Conservation (phyloP, 2,797 vertebrate species). For the Darevskia nairensis region DNA sequence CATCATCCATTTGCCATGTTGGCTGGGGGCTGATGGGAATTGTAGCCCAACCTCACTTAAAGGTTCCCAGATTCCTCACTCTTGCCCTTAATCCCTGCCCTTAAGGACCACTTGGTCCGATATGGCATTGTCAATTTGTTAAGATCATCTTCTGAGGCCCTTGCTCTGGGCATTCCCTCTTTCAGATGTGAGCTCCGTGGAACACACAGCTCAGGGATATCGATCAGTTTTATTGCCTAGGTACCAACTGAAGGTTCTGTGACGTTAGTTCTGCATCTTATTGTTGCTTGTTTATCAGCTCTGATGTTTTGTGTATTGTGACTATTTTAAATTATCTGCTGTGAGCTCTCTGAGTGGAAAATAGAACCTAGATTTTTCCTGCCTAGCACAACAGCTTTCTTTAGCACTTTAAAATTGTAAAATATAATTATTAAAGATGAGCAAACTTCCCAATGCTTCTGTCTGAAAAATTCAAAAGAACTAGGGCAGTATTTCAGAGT, state of each 20-base stretch:
- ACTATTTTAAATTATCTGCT: not conserved
- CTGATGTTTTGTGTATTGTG: not conserved
- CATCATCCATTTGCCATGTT: too few relatives aligned
- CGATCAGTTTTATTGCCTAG: not conserved
- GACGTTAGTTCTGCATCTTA: not conserved
- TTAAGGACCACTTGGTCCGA: not conserved
- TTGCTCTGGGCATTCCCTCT: too few relatives aligned
- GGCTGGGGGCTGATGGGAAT: too few relatives aligned
- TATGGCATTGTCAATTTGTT: not conserved
- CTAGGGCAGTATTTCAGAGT: not conserved
- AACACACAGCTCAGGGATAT: not conserved
- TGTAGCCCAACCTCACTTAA: too few relatives aligned
- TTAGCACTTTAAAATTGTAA: not conserved
- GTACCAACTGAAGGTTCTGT: not conserved
- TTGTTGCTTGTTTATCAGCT: not conserved
- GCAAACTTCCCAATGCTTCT: not conserved
- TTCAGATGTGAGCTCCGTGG: not conserved
- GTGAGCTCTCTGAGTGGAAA: not conserved
- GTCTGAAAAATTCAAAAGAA: too few relatives aligned
- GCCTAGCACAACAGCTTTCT: not conserved
- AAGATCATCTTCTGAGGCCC: not conserved
- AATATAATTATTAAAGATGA: not conserved
- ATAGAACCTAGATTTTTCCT: not conserved
- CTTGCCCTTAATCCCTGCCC: not conserved
- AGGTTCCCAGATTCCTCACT: too few relatives aligned